Percentiles rank a stretch among this genome's conserved stretches.
These are phyloP conservation scores for Rhadina sibilatrix DNA, from an alignment of 2,113 vertebrate species.

Conservation along the genomic window DNA sequence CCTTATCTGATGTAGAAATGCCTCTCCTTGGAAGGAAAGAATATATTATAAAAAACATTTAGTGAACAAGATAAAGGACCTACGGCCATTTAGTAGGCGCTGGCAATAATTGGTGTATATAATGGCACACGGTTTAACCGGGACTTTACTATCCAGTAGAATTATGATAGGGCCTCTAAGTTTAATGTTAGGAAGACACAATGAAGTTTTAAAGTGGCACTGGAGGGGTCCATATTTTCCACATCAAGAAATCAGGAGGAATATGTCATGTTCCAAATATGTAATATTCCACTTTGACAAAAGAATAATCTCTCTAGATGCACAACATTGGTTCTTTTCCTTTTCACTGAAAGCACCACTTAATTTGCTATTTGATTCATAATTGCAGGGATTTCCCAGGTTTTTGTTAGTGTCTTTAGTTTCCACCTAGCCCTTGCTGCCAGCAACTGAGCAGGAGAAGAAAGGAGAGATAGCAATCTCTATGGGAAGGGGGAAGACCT, in stretches of 20 bases:
- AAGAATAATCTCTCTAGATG: neutral
- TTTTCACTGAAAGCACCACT: neutral
- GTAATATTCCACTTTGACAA: neutral
- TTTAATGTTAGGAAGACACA: fast-evolving
- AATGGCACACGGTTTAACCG: neutral
- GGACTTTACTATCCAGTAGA: neutral
- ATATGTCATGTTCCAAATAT: neutral
- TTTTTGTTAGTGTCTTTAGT: neutral
- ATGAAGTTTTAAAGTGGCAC: neutral
- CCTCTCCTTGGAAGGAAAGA: neutral
- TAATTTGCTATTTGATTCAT: neutral
- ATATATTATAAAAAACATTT: neutral
- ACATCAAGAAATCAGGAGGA: neutral
- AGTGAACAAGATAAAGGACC: neutral
- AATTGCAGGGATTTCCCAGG: neutral
- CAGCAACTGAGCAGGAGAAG: neutral
- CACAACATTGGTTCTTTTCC: neutral
- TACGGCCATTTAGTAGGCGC: neutral
- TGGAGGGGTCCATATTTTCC: neutral
- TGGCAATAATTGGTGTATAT: neutral
- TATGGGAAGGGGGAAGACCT: neutral
- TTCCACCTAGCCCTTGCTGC: neutral
- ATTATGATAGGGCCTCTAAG: neutral
- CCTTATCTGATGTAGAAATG: neutral
- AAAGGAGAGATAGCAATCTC: neutral